Base-by-base conservation (phyloP, 2,797 vertebrate species). In the Sebastes kiyomatsui region DNA sequence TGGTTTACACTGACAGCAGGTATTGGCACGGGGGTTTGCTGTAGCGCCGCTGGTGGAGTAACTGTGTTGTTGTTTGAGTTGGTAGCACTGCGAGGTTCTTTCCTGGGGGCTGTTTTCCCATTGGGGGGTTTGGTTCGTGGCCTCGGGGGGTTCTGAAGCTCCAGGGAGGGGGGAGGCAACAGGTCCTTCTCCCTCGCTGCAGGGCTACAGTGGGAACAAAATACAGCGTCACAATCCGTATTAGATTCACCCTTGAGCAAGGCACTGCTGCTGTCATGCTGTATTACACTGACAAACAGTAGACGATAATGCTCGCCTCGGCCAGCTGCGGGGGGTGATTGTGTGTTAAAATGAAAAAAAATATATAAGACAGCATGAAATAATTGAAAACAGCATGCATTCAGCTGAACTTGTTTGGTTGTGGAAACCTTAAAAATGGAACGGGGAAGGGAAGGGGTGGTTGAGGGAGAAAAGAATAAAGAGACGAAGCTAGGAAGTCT, bases 81-180 rank as follows among this genome's bases (percentile, higher is more conserved):
- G 18, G 95, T 88, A 65, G 94, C 95, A 12, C 95, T 94, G 78
- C 97, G 96, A 52, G 97, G 98, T 79, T 99, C 98, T 88, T 99
- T 99, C 93, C 98, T 96, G 3, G 98, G 98, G 46, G 97, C 97
- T 0, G 97, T 96, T 90, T 99, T 99, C 88, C 96, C 97, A 73
- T 93, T 92, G 32, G 96, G 86, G 55, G 96, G 94, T 94, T 98
- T 98, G 79, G 90, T 96, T 79, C 97, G 95, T 52, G 96, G 94
- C 95, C 97, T 97, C 27, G 95, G 94, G 82, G 95, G 96, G 52
- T 97, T 90, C 81, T 90, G 93, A 28, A 89, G 90, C 81, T 94
- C 94, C 79, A 85, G 61, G 67, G 89, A 78, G n/a, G 91, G 84
- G 12, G 88, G 94, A 84, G 95, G 95, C 75, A 97, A 96, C 85